phyloP scores from a whole-genome alignment of 2,797 vertebrate species.

The Epinephelus coioides region DNA sequence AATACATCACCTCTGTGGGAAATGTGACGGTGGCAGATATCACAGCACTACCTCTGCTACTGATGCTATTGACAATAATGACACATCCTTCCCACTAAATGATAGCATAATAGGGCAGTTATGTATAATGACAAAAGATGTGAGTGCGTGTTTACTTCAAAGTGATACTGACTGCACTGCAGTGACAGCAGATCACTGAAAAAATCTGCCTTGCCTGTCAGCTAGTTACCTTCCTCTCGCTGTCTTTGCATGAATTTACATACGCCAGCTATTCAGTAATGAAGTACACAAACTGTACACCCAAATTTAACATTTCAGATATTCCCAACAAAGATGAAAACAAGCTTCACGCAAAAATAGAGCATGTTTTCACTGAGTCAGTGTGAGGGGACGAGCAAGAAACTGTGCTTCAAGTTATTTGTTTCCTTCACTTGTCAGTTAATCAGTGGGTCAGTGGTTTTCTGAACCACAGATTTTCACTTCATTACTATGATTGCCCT shows the following conservation, averaged over 20 bases:
- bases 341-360: rapidly evolving
- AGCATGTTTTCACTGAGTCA: not conserved
- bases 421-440: constrained; percentile 71
- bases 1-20: constrained; percentile 13
- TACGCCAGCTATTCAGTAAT: constrained; percentile 24
- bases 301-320: not conserved
- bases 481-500: constrained; percentile 75
- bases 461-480: constrained; percentile 72
- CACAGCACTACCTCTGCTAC: constrained; percentile 1
- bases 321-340: not conserved
- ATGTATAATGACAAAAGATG: constrained; percentile 27
- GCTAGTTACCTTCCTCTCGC: not conserved
- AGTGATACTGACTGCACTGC: constrained; percentile 6
- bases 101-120: constrained; percentile 23
- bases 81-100: constrained; percentile 32
- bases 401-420: constrained; percentile 46
- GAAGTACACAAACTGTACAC: not conserved
- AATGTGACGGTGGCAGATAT: constrained; percentile 27
- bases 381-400: not conserved
- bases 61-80: constrained; percentile 31
- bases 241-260: constrained; percentile 35
- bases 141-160: constrained; percentile 40
- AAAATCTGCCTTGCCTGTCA: constrained; percentile 37
- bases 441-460: constrained; percentile 72
- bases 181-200: constrained; percentile 42